These are phyloP conservation scores for Pteronura brasiliensis DNA, from an alignment of 2,113 vertebrate species.

Conservation along the genomic window DNA sequence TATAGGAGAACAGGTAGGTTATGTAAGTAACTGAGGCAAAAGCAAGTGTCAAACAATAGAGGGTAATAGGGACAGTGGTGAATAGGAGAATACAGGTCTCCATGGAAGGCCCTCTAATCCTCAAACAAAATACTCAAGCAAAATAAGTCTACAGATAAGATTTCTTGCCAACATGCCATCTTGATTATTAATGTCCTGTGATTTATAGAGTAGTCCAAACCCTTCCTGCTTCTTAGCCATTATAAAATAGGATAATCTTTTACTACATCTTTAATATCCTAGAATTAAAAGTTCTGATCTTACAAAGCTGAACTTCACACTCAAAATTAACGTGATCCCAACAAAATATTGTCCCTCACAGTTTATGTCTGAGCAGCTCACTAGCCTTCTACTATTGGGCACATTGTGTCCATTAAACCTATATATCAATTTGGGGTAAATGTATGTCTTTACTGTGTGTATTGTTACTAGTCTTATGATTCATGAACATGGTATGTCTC, in stretches of 20 bases:
- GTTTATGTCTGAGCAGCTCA: not conserved
- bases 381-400: not conserved
- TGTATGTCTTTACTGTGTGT: not conserved
- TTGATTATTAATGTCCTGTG: conserved; percentile 37
- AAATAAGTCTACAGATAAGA: conserved; percentile 18
- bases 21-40: not conserved
- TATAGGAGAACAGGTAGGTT: not conserved
- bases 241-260: not conserved
- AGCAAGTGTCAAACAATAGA: not conserved
- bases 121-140: conserved; percentile 45
- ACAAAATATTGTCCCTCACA: not conserved
- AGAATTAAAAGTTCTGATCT: not conserved
- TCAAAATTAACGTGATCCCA: not conserved
- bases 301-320: not conserved
- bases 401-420: not conserved
- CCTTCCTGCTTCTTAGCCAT: not conserved
- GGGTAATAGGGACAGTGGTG: not conserved
- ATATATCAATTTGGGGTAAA: not conserved
- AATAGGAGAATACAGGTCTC: not conserved
- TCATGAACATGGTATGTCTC: not conserved
- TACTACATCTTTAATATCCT: not conserved
- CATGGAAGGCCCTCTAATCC: not conserved
- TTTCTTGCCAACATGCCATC: conserved; percentile 16
- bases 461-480: not conserved
- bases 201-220: not conserved